Percentiles rank a stretch among this genome's conserved stretches.
These are phyloP conservation scores for Dryadula phaetusa DNA, from an alignment of 2,888 invertebrate genomes.

Conservation along the genomic window DNA sequence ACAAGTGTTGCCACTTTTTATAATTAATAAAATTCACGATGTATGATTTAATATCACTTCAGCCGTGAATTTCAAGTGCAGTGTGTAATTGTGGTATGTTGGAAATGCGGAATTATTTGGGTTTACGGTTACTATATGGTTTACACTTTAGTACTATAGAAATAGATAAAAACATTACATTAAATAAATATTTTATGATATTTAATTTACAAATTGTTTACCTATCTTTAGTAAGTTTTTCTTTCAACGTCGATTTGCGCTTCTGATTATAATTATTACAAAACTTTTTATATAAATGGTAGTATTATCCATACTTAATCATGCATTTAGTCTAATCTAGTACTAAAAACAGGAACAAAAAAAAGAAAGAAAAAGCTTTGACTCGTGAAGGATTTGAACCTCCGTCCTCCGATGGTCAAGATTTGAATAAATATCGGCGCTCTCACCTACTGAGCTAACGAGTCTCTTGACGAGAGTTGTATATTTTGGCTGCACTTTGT, in stretches of 20 bases:
- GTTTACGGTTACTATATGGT: not conserved
- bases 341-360: too few species aligned
- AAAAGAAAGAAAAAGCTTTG: conserved; percentile 19
- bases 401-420: conserved; percentile 53
- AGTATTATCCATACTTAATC: too few species aligned
- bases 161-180: not conserved
- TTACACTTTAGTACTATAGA: not conserved
- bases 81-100: not conserved
- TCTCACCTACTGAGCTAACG: conserved; percentile 57
- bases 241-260: too few species aligned
- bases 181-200: too few species aligned
- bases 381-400: conserved; percentile 58
- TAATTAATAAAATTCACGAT: not conserved
- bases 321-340: too few species aligned
- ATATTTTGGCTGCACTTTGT: not conserved
- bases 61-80: not conserved
- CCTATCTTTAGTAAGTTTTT: too few species aligned
- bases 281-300: too few species aligned
- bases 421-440: conserved; percentile 48
- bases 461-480: conserved; percentile 39
- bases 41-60: conserved; percentile 3
- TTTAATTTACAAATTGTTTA: too few species aligned
- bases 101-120: not conserved
- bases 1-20: not conserved
- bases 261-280: too few species aligned